Evolutionary conservation across 1,140 invertebrate genomes (phyloP).

Genomic region (Homalodisca vitripennis): DNA sequence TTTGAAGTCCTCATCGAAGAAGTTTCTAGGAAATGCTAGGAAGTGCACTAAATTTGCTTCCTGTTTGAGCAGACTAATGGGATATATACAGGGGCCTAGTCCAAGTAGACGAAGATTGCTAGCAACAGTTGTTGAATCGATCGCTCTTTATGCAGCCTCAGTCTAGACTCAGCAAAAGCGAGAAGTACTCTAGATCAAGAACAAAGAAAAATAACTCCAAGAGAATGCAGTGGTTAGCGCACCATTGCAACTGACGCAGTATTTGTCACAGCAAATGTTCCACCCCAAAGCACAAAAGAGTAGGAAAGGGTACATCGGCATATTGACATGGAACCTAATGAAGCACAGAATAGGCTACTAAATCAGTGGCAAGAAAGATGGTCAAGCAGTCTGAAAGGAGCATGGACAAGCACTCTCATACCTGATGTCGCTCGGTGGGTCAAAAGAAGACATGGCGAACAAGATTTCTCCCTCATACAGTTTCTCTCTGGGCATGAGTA

Average conservation of each 20-base stretch:
- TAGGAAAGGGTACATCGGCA: background rate
- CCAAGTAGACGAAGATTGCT: background rate
- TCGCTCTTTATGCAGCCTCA: background rate
- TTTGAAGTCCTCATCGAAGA: background rate
- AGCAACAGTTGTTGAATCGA: background rate
- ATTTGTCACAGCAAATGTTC: conserved; percentile 6
- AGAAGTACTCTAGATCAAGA: background rate
- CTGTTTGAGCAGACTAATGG: background rate
- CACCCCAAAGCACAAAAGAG: background rate
- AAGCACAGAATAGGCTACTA: conserved; percentile 12
- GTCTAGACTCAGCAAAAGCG: background rate
- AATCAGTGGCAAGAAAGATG: conserved; percentile 33
- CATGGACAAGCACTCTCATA: conserved; percentile 38
- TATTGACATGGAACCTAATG: background rate
- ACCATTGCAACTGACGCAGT: background rate
- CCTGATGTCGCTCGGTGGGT: conserved; percentile 32
- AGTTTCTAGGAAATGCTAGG: too few species aligned
- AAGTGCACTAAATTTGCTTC: background rate
- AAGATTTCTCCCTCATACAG: conserved; percentile 42
- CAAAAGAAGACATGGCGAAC: conserved; percentile 35
- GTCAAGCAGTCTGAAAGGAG: conserved; percentile 29
- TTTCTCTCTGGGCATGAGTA: conserved; percentile 46
- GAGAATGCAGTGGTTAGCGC: background rate
- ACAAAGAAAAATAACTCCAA: background rate
- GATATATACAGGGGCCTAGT: background rate